Base-by-base conservation (phyloP, 2,113 vertebrate genomes). In the Arenaria interpres region DNA sequence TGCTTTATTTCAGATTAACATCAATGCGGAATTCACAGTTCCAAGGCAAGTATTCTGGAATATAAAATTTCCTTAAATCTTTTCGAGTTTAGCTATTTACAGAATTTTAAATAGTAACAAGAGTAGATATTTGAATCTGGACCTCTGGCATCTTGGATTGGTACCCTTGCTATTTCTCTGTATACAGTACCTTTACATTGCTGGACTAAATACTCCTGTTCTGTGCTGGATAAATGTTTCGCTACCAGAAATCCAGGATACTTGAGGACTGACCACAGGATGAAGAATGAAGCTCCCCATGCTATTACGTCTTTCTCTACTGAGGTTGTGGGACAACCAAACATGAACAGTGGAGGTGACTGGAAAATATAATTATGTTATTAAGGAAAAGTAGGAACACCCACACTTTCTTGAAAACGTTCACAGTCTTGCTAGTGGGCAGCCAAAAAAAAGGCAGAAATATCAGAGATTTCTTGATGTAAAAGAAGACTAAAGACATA, bases 341-440 rank as follows among this genome's bases (percentile, higher is more conserved):
- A 41, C 7, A 30, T 50, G 32, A 66, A 7, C 15, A 33, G 11
- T 46, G 28, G 11, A 39, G 21, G 37, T 57, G 27, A 51, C 14
- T 71, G 24, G 33, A 32, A 77, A 66, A 46, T 25, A 17, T 7
- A 69, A 71, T 39, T 59, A 19, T 10, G n/a, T 5, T 72, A 32
- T 32, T 46, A 84, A 78, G 17, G 59, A 54, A 83, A 77, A 60
- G 6, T 35, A 60, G 11, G 20, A 48, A 45, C 5, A 2, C 27
- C 17, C 21, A n/a, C 14, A 27, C 30, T 83, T 76, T 53, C 9
- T 88, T 14, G 20, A 77, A 9, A 59, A 92, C 32, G 9, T 51
- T 64, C 10, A 76, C 7, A 50, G 8, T 41, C 15, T 59, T 83
- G 5, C 4, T 37, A 69, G 4, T 0, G 1, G 69, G 41, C 8